Base-by-base conservation (phyloP, 2,797 vertebrate genomes). In the Tolypeutes matacus region DNA sequence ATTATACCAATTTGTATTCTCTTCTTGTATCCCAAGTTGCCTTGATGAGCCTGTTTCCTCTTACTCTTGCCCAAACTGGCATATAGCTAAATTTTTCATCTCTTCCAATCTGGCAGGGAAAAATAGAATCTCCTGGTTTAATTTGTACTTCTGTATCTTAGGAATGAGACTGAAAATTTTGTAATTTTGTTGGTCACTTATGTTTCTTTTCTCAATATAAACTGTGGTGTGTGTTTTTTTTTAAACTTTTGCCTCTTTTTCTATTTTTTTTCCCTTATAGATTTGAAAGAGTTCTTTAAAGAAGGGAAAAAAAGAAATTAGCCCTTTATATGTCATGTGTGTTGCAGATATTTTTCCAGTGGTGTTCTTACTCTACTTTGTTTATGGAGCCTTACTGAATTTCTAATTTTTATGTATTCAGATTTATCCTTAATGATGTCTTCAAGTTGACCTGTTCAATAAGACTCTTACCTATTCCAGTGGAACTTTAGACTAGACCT, bases 401-500 rank as follows among this genome's bases (percentile, higher is more conserved):
- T 91, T 93, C 60, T 93, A 65, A 73, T 58, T 82, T 92, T 83
- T 65, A 42, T 77, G 18, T 77, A 76, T 20, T 78, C 31, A 91
- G 72, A n/a, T 69, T 12, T 75, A 82, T 21, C 20, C 42, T 82
- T 77, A 70, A 42, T 70, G 53, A 3, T 21, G 4, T 93, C 42
- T 91, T 70, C 72, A 89, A 69, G 15, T 83, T 84, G 46, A 80
- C 64, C 0, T 67, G 15, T 31, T 85, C 21, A 83, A 4, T 75
- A 36, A 75, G 36, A 64, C 13, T 46, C 46, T 11, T 92, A 5
- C 76, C 27, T 85, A 27, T 29, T 95, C 9, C n/a, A 69, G 1
- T 36, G 76, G 58, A 86, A 82, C 62, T 87, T 92, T 36, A 62
- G 58, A 46, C 76, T 93, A 65, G 34, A 58, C 70, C n/a, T 84